Conservation (phyloP, 1,140 invertebrate species). For the Condylostylus longicornis region DNA sequence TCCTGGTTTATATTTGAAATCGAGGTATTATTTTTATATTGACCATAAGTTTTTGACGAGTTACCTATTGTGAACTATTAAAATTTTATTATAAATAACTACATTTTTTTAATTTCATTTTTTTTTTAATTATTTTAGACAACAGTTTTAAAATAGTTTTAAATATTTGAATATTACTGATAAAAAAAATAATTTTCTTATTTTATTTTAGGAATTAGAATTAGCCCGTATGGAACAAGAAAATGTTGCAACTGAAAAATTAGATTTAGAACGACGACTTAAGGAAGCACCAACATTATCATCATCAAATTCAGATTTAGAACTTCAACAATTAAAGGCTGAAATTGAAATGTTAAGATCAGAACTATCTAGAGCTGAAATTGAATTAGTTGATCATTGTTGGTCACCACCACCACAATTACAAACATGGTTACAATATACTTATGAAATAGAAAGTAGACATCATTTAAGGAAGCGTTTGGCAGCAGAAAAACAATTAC, state of each 20-base stretch:
- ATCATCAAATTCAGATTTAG: conserved; percentile 62
- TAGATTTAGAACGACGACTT: conserved; percentile 60
- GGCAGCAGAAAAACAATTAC: conserved; percentile 69
- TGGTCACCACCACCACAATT: conserved; percentile 75
- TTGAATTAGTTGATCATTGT: conserved; percentile 72
- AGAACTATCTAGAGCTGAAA: conserved; percentile 71
- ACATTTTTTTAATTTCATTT: not conserved
- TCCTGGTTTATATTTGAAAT: too few relatives aligned
- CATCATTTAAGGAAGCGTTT: conserved; percentile 73
- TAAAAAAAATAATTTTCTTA: not conserved
- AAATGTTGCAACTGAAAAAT: conserved; percentile 62
- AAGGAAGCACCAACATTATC: conserved; percentile 50
- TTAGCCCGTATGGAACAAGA: conserved; percentile 42
- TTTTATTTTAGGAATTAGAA: conserved; percentile 21
- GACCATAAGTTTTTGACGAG: too few relatives aligned
- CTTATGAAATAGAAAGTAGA: conserved; percentile 84
- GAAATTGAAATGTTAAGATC: conserved; percentile 72
- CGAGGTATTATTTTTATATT: too few relatives aligned
- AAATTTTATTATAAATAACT: too few relatives aligned
- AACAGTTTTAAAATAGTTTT: not conserved
- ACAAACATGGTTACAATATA: conserved; percentile 85
- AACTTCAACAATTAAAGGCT: conserved; percentile 62
- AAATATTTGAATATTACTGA: not conserved
- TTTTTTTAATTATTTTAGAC: not conserved
- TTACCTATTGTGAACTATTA: too few relatives aligned